Conservation (phyloP, 2,888 invertebrate species). For the Candidula unifasciata region DNA sequence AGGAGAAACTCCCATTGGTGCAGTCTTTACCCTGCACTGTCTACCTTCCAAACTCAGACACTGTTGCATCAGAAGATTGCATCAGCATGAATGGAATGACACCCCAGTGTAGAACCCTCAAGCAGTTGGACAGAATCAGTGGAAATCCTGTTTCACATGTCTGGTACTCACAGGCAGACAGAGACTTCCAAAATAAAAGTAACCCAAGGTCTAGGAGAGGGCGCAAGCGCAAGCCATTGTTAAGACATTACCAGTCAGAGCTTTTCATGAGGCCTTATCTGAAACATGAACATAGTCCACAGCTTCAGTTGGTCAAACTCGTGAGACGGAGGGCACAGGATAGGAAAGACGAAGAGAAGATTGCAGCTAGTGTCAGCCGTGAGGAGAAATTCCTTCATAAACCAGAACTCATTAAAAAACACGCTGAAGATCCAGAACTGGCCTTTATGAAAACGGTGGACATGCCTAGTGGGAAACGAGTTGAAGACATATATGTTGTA, state of each 20-base stretch:
- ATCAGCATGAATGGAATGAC: not conserved
- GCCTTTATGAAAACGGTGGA: slow-evolving; percentile 50
- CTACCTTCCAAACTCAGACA: slow-evolving; percentile 9
- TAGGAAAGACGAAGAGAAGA: not conserved
- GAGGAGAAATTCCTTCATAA: not conserved
- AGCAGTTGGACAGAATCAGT: slow-evolving; percentile 4
- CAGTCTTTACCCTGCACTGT: slow-evolving; percentile 14
- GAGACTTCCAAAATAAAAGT: slow-evolving; percentile 12
- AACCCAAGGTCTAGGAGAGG: slow-evolving; percentile 24
- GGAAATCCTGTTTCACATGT: not conserved
- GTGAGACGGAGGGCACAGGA: slow-evolving; percentile 26
- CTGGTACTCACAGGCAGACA: slow-evolving; percentile 11
- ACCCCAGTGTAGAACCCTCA: not conserved
- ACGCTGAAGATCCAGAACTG: slow-evolving; percentile 42
- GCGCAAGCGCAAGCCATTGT: slow-evolving; percentile 29
- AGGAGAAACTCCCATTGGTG: not conserved
- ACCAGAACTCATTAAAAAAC: slow-evolving; percentile 1
- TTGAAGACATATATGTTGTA: slow-evolving; percentile 49
- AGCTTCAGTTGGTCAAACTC: slow-evolving; percentile 44
- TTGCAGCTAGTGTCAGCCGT: not conserved
- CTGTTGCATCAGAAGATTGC: not conserved
- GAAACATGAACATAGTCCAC: slow-evolving; percentile 27
- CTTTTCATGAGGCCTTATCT: slow-evolving; percentile 42
- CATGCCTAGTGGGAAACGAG: slow-evolving; percentile 48
- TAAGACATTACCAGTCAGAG: slow-evolving; percentile 42